Evolutionary conservation across 2,797 vertebrate species (phyloP).

Genomic region (Delichon dasypus): DNA sequence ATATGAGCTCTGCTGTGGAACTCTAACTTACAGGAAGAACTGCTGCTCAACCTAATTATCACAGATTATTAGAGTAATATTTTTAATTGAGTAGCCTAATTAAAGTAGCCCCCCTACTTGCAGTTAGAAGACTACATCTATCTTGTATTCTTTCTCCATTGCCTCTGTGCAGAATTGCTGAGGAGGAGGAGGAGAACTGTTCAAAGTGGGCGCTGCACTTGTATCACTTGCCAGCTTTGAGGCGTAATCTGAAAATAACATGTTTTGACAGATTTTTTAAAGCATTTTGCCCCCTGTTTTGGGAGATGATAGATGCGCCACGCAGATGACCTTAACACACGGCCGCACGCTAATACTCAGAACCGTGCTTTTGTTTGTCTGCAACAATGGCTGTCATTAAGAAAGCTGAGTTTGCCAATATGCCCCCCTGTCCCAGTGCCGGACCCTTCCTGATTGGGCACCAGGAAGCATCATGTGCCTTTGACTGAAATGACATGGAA

Average conservation of each 20-base stretch:
- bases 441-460: conserved; percentile 79
- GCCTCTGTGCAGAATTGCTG: not conserved
- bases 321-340: conserved; percentile 77
- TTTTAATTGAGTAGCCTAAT: conserved; percentile 53
- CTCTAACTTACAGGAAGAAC: not conserved
- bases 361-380: conserved; percentile 79
- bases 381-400: conserved; percentile 81
- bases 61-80: conserved; percentile 65
- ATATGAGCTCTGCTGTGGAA: not conserved
- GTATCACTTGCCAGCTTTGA: conserved; percentile 58
- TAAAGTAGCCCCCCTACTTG: conserved; percentile 34
- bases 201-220: conserved; percentile 43
- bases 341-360: conserved; percentile 79
- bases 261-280: conserved; percentile 74
- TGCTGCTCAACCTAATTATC: conserved; percentile 58
- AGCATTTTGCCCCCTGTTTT: conserved; percentile 66
- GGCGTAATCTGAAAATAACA: conserved; percentile 64
- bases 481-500: conserved; percentile 84
- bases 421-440: conserved; percentile 73
- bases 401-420: conserved; percentile 78
- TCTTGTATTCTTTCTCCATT: not conserved
- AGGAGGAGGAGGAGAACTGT: not conserved
- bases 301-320: conserved; percentile 83
- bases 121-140: conserved; percentile 17
- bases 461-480: conserved; percentile 80